Evolutionary conservation across 2,113 vertebrate species (phyloP), one percentile per base, ranked within the genome.

Genomic region (Saccopteryx bilineata): DNA sequence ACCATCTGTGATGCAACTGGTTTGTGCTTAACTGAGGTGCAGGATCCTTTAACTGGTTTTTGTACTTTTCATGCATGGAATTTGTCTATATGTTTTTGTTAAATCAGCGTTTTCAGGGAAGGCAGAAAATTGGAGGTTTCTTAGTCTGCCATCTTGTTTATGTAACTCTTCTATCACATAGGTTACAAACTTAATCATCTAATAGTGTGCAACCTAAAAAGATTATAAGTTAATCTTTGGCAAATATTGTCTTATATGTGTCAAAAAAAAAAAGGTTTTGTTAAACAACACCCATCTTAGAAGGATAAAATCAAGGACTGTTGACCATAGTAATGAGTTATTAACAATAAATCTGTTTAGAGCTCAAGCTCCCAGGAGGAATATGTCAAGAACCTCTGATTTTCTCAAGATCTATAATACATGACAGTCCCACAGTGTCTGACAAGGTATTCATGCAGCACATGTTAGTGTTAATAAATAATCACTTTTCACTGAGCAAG

Each of bases 261-360:
- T 74, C 7, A 72, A 79, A 65, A 12, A 63, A n/a, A 81, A 33
- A 72, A 50, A 2, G 0, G 10, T 87, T 61, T 83, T 63, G 13
- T 75, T 84, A 9, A 23, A 14, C 8, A 80, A 21, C 23, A 56
- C n/a, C 15, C 26, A 39, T 18, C 19, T 84, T 33, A 46, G 21
- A 94, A 79, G 0, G 9, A 71, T 39, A 63, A 23, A 79, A 54
- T 75, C 24, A 31, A 88, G 33, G 24, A 58, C 21, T 26, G 28
- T 10, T 87, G 75, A 89, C 80, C 63, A 60, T 24, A 81, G 21
- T 23, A 50, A 80, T 60, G 9, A 50, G 39, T 54, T 18, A 21
- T 93, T 88, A 92, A 68, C 52, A 75, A 19, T 28, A 79, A 74
- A 78, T 93, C 12, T 86, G 8, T 60, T 94, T 90, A 26, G 8